phyloP scores from a whole-genome alignment of 2,113 vertebrate species.

The Vulpes lagopus region DNA sequence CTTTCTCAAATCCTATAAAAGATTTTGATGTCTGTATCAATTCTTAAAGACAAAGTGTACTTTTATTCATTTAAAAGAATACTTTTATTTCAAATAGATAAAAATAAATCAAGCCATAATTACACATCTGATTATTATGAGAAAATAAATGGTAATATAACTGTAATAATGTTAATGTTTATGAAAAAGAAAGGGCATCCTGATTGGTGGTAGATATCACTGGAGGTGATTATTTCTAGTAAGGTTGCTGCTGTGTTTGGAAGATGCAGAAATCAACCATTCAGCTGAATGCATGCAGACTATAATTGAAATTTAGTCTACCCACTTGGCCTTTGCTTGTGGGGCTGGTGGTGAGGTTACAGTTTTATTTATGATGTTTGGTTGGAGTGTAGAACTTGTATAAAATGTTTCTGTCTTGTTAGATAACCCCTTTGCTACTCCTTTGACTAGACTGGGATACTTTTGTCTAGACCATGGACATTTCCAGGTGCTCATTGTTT shows the following conservation, averaged over 20 bases:
- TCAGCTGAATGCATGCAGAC: neutral
- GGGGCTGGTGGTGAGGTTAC: accelerated
- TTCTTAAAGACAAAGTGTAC: neutral
- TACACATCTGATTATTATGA: neutral
- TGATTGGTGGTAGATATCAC: neutral
- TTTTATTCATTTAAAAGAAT: neutral
- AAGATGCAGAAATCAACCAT: neutral
- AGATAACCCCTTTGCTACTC: neutral
- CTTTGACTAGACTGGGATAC: neutral
- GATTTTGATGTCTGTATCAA: neutral
- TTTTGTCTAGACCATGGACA: neutral
- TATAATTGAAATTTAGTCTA: neutral
- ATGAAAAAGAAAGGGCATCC: neutral
- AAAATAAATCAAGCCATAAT: neutral
- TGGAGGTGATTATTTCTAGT: neutral
- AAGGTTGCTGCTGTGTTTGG: neutral
- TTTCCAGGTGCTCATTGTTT: neutral
- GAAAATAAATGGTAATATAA: neutral
- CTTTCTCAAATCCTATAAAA: neutral
- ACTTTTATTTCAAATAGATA: neutral
- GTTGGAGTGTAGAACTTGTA: neutral
- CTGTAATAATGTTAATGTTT: neutral
- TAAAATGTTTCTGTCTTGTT: neutral
- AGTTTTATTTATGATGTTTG: neutral
- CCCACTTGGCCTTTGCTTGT: neutral